phyloP scores from a whole-genome alignment of 2,888 invertebrate genomes.

The Kuschelorhynchus macadamiae region DNA sequence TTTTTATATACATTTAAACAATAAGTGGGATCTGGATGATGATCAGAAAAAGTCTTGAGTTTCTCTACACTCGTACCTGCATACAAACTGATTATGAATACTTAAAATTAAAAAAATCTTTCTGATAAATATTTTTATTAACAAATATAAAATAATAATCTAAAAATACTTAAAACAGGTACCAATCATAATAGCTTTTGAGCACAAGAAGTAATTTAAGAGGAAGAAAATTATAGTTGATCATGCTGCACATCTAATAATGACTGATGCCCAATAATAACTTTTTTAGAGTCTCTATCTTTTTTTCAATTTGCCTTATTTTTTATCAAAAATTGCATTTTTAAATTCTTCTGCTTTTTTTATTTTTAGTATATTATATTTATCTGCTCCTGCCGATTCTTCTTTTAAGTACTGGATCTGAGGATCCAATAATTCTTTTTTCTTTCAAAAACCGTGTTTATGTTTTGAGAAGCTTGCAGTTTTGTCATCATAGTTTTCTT shows the following conservation, averaged over 20 bases:
- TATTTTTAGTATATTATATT: not conserved
- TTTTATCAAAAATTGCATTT: not conserved
- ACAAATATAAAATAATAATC: not conserved
- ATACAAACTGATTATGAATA: no score
- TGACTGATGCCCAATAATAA: not conserved
- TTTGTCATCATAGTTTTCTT: slow-evolving; percentile 62
- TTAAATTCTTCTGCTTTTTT: not conserved
- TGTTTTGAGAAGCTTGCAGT: slow-evolving; percentile 9
- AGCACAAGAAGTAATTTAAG: no score
- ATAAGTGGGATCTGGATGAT: no score
- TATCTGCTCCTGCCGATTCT: not conserved
- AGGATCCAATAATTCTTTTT: not conserved
- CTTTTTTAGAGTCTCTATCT: no score
- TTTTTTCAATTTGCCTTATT: not conserved
- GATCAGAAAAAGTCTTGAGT: no score
- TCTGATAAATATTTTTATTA: not conserved
- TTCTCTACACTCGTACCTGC: no score
- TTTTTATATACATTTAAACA: no score
- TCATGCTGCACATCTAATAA: no score
- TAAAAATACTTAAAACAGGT: not conserved
- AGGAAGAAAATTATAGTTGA: no score
- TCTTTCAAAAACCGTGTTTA: not conserved
- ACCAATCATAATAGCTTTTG: not conserved
- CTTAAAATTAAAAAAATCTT: no score
- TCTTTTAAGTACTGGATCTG: not conserved